Conservation (phyloP, 2,797 vertebrate genomes). For the Coregonus sp. region DNA sequence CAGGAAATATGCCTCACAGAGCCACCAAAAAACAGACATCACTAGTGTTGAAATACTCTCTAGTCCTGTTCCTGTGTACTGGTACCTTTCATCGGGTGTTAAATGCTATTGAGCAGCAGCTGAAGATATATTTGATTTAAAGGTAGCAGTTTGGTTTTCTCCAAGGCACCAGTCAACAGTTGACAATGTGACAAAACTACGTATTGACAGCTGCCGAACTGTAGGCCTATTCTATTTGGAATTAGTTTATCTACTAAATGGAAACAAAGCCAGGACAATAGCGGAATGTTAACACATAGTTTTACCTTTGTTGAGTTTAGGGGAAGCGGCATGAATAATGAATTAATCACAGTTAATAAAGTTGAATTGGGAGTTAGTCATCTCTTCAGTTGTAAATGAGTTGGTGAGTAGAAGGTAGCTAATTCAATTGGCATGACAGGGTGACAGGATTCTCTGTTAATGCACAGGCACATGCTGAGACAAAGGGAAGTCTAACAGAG, state of each 20-base stretch:
- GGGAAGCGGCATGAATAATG: too few relatives aligned
- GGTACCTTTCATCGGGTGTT: constrained; percentile 5
- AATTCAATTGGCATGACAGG: neutral
- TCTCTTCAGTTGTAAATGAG: neutral
- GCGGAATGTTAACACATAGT: neutral
- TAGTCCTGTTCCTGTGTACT: neutral
- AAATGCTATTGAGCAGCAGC: constrained; percentile 20
- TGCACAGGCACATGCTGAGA: neutral
- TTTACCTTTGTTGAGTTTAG: neutral
- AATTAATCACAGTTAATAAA: neutral
- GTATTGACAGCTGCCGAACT: neutral
- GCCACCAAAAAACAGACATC: constrained; percentile 50
- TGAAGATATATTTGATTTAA: constrained; percentile 11
- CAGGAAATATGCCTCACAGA: neutral
- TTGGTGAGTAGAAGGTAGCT: too few relatives aligned
- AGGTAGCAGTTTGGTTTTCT: constrained; percentile 3
- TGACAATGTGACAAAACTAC: too few relatives aligned
- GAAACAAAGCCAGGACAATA: neutral
- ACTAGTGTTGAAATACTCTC: constrained; percentile 2
- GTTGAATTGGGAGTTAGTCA: neutral
- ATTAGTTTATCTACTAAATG: neutral
- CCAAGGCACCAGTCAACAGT: neutral
- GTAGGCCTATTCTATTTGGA: neutral
- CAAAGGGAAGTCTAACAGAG: neutral
- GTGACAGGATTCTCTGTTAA: neutral